Evolutionary conservation across 2,888 invertebrate species (phyloP).

Genomic region (Chymomyza caudatula): DNA sequence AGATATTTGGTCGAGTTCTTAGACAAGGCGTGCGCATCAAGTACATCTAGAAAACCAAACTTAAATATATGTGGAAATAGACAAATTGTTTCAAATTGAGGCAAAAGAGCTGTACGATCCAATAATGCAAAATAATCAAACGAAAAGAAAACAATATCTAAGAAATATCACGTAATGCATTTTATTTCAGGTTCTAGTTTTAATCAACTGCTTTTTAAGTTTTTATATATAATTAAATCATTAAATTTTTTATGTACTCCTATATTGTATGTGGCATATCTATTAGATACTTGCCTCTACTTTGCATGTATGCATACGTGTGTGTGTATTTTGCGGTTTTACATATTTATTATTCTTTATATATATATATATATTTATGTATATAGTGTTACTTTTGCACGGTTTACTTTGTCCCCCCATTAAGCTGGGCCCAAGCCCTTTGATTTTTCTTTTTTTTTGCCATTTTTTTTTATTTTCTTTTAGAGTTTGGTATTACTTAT

Average conservation of each 20-base stretch:
- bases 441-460: constrained; percentile 22
- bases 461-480: constrained; percentile 31
- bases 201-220: constrained; percentile 25
- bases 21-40: constrained; percentile 46
- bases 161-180: constrained; percentile 72
- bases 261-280: not conserved
- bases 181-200: constrained; percentile 53
- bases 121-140: constrained; percentile 3
- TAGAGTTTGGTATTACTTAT: constrained; percentile 69
- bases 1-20: constrained; percentile 56
- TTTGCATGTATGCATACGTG: constrained; percentile 15
- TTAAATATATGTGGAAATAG: not conserved
- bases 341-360: constrained; percentile 35
- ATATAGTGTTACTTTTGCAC: constrained; percentile 2
- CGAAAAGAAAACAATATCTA: constrained; percentile 57
- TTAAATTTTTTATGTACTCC: constrained; percentile 18
- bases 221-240: constrained; percentile 23
- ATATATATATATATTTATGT: constrained; percentile 34
- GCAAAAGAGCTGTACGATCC: not conserved
- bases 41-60: not conserved
- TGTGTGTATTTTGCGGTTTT: constrained; percentile 44
- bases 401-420: not conserved
- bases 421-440: not conserved
- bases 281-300: constrained; percentile 22
- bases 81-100: not conserved